Evolutionary conservation across 2,113 vertebrate genomes (phyloP), one percentile per base, ranked within the genome.

Genomic region (Solenodon paradoxus): DNA sequence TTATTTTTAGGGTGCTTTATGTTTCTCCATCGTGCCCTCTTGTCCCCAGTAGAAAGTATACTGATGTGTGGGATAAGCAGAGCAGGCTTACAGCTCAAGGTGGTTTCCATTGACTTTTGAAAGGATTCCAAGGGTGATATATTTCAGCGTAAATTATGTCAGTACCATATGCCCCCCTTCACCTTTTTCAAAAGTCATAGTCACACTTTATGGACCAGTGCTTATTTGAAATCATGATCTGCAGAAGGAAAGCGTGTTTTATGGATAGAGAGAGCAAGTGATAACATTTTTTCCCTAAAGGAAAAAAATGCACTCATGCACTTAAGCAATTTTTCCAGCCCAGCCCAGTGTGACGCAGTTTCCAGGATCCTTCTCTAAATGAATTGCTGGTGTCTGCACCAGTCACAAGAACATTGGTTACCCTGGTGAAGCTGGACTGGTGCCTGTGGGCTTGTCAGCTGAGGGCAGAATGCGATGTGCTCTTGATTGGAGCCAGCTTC

Each of bases 121-220:
- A 19, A 15, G 35, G 40, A 24, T 17, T 57, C 32, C 8, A 11
- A 30, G n/a, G 57, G 35, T 20, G 38, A 20, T 12, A 5, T 26
- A 0, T 28, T 5, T 16, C 10, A 24, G 6, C 4, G 22, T 28
- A 5, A 0, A 13, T 40, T 22, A 0, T 2, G 49, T 38, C 64
- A 13, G 64, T 13, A 13, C 20, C 30, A 0, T 1, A 0, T 0
- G 22, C 32, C 24, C 51, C 64, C 35, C 55, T 57, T 26, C 9
- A 9, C 5, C 63, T 28, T 42, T 30, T 2, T 2, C 61, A 61
- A 1, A 71, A 66, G 10, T 57, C 78, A 4, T 0, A 1, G 0
- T 30, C n/a, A 1, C 53, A 59, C 80, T 81, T 42, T 61, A 16
- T 24, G 72, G n/a, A 2, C 28, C 1, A n/a, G 4, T 3, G 0